Base-by-base conservation (phyloP, 2,888 invertebrate species). In the Trilocha varians region DNA sequence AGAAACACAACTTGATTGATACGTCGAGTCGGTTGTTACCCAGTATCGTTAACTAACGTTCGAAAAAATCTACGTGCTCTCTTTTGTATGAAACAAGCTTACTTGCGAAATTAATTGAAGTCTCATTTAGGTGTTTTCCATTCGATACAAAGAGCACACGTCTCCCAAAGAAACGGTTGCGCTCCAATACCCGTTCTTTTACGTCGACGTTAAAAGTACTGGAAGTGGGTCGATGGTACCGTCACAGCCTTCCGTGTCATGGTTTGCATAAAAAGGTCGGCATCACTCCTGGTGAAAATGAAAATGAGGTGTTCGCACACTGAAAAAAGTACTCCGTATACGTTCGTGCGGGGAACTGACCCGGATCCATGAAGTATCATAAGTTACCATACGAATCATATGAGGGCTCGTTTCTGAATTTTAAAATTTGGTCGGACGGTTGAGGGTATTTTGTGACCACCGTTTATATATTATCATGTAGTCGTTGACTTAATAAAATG, bases 241-340 rank as follows among this genome's bases (percentile, higher is more conserved):
- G 49, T 50, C 46, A 43, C 47, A 43, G 48, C 39, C 39, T 38
- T 47, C 44, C 54, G 44, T 36, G 44, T 43, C 43, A 55, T 57
- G 50, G 44, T 57, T 57, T 59, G 59, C 57, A 57, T 57, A 59
- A 57, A 57, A 59, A 57, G 58, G 59, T 59, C 57, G 59, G 39
- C 49, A 46, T 49, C 57, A 49, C 45, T 50, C 53, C 44, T 49
- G 52, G 46, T 35, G 42, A 38, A 42, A 42, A 54, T 54, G 53
- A 53, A 52, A 57, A 57, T 55, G 54, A 59, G 59, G 57, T 54
- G 57, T 49, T 54, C 55, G 48, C 46, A 46, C 40, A 55, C 47
- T 45, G 49, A 52, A 54, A 54, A 59, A 50, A 16, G 39, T 39
- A 34, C 49, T 40, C 33, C n/a, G 46, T 42, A 39, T 46, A 46